Conservation (phyloP, 2,113 vertebrate species). For the Ceyx melanurus region DNA sequence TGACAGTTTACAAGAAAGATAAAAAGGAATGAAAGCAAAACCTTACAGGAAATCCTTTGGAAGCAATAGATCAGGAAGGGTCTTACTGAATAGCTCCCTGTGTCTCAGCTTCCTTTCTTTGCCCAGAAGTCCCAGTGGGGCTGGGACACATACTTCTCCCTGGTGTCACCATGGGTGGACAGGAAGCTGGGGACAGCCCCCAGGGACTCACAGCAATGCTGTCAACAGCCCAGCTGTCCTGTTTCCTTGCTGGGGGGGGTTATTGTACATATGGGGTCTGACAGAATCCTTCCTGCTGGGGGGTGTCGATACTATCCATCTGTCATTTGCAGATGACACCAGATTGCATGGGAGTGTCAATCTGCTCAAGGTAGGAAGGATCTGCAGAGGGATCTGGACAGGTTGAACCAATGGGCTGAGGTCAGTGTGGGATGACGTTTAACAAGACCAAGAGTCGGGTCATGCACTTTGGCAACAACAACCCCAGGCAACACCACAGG, state of each 20-base stretch:
- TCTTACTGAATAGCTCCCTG: slow-evolving; percentile 71
- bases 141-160: background rate
- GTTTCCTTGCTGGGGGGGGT: background rate
- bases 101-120: slow-evolving; percentile 9
- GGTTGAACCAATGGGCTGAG: no score
- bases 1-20: background rate
- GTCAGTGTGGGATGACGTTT: no score
- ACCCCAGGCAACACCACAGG: no score
- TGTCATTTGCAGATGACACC: no score
- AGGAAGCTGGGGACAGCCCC: background rate
- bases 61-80: slow-evolving; percentile 67
- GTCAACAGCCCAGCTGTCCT: background rate
- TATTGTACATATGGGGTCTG: background rate
- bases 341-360: no score
- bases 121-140: background rate
- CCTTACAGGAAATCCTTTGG: slow-evolving; percentile 74
- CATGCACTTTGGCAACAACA: no score
- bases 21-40: slow-evolving; percentile 39
- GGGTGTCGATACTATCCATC: background rate
- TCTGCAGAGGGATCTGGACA: no score
- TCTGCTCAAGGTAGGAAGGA: no score
- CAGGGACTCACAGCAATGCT: background rate
- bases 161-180: background rate
- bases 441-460: no score
- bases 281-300: background rate